Percentiles rank a stretch among this genome's conserved stretches.
Evolutionary conservation across 2,888 invertebrate species (phyloP).

Genomic region (Gari tellinella): DNA sequence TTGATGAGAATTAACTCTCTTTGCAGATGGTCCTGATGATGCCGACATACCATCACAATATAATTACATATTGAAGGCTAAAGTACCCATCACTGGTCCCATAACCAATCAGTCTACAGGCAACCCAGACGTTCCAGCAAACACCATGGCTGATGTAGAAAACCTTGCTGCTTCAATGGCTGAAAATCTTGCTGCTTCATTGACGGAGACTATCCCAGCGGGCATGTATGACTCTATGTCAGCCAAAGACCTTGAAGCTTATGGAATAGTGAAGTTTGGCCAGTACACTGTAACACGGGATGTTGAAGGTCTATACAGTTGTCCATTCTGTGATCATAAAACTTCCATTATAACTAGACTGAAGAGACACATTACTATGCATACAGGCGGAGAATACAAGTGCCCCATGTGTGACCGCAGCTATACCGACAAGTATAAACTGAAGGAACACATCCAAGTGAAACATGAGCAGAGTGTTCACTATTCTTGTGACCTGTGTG

Average conservation of each 20-base stretch:
- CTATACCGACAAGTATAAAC: slow-evolving; percentile 51
- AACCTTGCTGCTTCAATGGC: too few species aligned
- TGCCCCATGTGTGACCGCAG: slow-evolving; percentile 43
- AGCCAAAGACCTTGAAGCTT: slow-evolving; percentile 19
- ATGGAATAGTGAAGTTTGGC: slow-evolving; percentile 16
- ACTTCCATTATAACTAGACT: slow-evolving; percentile 28
- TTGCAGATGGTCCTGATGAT: too few species aligned
- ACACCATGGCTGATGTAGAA: too few species aligned
- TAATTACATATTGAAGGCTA: slow-evolving; percentile 3
- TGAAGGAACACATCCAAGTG: slow-evolving; percentile 48
- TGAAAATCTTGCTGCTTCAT: too few species aligned
- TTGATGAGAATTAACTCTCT: too few species aligned
- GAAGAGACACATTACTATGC: slow-evolving; percentile 41
- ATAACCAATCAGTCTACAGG: neutral
- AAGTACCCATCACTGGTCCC: neutral
- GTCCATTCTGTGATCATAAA: slow-evolving; percentile 48
- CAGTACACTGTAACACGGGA: slow-evolving; percentile 1
- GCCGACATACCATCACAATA: neutral
- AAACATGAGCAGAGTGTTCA: slow-evolving; percentile 54
- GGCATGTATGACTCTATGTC: neutral
- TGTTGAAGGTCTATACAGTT: neutral
- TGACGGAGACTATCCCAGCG: neutral
- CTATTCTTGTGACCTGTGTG: slow-evolving; percentile 50
- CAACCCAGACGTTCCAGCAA: neutral
- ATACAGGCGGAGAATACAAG: slow-evolving; percentile 44